A percentile compares a stretch with the other conserved stretches of the same genome.
These are phyloP conservation scores for Ancistrus triradiatus DNA, from an alignment of 2,113 vertebrate species.

Conservation along the genomic window DNA sequence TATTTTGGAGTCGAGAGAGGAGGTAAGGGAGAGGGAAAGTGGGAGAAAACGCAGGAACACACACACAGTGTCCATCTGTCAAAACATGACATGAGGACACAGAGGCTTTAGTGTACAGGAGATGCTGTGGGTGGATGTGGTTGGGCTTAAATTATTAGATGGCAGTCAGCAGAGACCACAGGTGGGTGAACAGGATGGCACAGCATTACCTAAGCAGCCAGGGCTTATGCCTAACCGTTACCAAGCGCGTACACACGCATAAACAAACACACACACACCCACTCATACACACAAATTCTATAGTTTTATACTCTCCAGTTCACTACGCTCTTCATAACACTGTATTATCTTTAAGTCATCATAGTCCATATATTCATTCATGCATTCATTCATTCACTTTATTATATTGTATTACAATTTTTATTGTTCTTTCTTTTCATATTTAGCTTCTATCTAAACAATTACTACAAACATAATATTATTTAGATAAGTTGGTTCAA, in stretches of 20 bases:
- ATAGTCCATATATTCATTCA: no score
- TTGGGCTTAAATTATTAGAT: not conserved
- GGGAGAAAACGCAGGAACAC: conserved; percentile 6
- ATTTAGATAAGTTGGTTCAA: no score
- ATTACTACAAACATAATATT: no score
- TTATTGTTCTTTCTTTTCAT: no score
- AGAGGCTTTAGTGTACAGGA: conserved; percentile 8
- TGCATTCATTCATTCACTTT: no score
- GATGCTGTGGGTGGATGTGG: conserved; percentile 29
- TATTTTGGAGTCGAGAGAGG: no score
- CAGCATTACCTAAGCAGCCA: conserved; percentile 10
- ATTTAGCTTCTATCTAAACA: no score
- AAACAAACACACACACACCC: not conserved
- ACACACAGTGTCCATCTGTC: conserved; percentile 26
- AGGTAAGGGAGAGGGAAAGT: not conserved
- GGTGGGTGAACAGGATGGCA: conserved; percentile 17
- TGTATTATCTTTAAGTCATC: no score
- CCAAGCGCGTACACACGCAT: not conserved
- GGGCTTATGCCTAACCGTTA: not conserved
- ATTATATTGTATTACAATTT: no score
- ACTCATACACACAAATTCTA: not conserved
- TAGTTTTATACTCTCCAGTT: no score
- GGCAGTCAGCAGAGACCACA: conserved; percentile 22
- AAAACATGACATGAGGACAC: conserved; percentile 26
- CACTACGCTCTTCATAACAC: no score